These are phyloP conservation scores for Semaprochilodus insignis DNA, from an alignment of 2,797 vertebrate species.

Conservation along the genomic window DNA sequence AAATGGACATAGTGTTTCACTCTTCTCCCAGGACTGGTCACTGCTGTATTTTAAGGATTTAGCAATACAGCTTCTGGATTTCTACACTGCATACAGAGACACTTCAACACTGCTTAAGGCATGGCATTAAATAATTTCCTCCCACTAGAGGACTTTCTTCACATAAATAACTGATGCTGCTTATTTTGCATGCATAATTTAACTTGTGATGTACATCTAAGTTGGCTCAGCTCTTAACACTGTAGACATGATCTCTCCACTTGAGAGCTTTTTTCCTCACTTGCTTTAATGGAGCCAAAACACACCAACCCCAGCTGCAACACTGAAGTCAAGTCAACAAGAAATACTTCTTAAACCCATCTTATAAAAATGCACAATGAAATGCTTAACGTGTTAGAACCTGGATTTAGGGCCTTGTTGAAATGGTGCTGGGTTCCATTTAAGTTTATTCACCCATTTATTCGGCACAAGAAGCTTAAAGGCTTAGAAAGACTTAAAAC, in stretches of 20 bases:
- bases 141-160: neutral
- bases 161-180: constrained; percentile 33
- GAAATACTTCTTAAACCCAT: constrained; percentile 15
- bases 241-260: constrained; percentile 1
- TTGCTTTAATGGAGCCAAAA: neutral
- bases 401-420: constrained; percentile 11
- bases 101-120: constrained; percentile 12
- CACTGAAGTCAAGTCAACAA: neutral
- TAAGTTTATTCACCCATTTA: constrained; percentile 31
- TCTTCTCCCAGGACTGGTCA: neutral
- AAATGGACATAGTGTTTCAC: neutral
- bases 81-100: neutral
- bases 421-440: constrained; percentile 24
- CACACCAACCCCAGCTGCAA: neutral
- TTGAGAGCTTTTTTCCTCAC: neutral
- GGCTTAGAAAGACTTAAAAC: constrained; percentile 31
- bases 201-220: constrained; percentile 14
- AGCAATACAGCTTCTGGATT: neutral
- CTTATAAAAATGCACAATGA: constrained; percentile 1
- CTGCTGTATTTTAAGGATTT: neutral
- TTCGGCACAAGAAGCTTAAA: constrained; percentile 10
- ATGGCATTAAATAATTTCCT: neutral
- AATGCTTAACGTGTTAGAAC: constrained; percentile 27
- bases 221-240: neutral
- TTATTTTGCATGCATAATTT: constrained; percentile 47